Evolutionary conservation across 2,888 invertebrate genomes (phyloP).

Genomic region (Pogonocherus hispidulus): DNA sequence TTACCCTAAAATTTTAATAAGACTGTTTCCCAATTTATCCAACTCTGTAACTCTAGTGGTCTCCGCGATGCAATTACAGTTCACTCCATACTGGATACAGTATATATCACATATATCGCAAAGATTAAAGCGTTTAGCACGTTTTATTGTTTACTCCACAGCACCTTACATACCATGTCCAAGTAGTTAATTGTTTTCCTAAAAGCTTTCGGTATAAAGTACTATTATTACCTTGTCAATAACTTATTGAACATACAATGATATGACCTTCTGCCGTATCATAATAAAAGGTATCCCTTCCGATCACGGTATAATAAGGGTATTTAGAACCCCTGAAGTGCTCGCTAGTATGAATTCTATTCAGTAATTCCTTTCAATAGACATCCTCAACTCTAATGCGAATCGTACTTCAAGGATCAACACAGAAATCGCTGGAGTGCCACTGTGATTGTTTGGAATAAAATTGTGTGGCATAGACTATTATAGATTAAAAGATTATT

Average conservation of each 20-base stretch:
- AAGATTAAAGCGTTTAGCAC: too few species aligned
- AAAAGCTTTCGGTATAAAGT: not conserved
- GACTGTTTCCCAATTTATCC: too few species aligned
- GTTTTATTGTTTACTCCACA: too few species aligned
- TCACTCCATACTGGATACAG: too few species aligned
- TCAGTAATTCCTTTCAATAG: conserved; percentile 26
- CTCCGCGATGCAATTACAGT: too few species aligned
- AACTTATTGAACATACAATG: not conserved
- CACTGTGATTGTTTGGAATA: conserved; percentile 29
- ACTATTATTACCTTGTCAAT: not conserved
- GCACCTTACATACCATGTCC: too few species aligned
- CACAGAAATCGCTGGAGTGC: conserved; percentile 31
- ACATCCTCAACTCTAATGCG: conserved; percentile 26
- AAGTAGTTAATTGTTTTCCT: not conserved
- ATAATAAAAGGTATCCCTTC: conserved; percentile 27
- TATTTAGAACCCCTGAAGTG: conserved; percentile 32
- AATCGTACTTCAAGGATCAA: conserved; percentile 32
- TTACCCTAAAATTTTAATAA: too few species aligned
- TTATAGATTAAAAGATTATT: conserved; percentile 45
- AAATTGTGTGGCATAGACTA: conserved; percentile 24
- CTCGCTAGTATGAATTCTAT: conserved; percentile 28
- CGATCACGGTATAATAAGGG: conserved; percentile 22
- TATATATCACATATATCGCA: too few species aligned
- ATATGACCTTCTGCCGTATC: conserved; percentile 8
- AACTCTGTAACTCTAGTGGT: too few species aligned